Evolutionary conservation across 2,888 invertebrate species (phyloP).

Genomic region (Loripinus fragilis): DNA sequence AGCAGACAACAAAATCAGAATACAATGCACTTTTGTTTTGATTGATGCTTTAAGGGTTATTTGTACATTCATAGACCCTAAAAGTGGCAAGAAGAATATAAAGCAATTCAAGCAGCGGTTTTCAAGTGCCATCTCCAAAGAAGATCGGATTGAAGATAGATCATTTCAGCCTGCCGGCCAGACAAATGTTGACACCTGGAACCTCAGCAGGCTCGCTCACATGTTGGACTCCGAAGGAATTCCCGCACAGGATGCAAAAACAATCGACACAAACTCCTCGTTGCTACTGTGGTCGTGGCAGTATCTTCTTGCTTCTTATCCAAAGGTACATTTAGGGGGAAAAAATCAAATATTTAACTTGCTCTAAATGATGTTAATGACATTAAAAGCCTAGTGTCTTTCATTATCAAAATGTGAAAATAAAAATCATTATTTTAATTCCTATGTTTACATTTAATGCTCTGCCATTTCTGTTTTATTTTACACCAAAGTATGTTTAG

Average conservation of each 20-base stretch:
- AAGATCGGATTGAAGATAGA: background rate
- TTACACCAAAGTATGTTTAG: too few species aligned
- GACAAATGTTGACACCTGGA: constrained; percentile 5
- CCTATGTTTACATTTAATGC: too few species aligned
- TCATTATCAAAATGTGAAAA: too few species aligned
- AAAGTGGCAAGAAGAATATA: background rate
- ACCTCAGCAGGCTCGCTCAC: constrained; percentile 40
- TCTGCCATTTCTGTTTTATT: too few species aligned
- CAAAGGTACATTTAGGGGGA: background rate
- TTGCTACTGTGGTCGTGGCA: constrained; percentile 39
- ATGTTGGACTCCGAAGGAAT: constrained; percentile 48
- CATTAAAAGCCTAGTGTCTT: too few species aligned
- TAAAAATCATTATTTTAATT: too few species aligned
- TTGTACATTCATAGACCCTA: background rate
- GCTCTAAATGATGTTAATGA: too few species aligned
- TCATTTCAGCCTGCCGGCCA: background rate
- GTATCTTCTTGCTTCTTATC: constrained; percentile 5
- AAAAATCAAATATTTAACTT: too few species aligned
- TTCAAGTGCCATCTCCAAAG: background rate
- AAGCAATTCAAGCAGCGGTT: background rate
- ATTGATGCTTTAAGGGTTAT: too few species aligned
- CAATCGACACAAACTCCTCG: constrained; percentile 6
- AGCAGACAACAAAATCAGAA: too few species aligned
- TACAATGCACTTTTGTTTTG: too few species aligned
- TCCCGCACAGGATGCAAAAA: constrained; percentile 6